Conservation (phyloP, 2,888 invertebrate species). For the Conus canariensis region DNA sequence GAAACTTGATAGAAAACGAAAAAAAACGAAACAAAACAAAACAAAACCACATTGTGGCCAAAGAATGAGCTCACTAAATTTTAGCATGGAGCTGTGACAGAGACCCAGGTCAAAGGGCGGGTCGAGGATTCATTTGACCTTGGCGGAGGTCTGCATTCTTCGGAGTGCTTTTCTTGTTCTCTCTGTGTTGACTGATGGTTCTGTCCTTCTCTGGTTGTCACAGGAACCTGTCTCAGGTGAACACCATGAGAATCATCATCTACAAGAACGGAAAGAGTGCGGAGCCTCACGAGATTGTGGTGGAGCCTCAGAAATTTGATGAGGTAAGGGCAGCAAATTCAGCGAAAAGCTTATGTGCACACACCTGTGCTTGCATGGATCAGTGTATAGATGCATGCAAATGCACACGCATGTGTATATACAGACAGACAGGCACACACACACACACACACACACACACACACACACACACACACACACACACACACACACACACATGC, state of each 20-base stretch:
- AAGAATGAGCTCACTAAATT: too few relatives aligned
- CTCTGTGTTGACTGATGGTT: too few relatives aligned
- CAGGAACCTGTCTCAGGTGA: constrained; percentile 71
- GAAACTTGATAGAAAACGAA: too few relatives aligned
- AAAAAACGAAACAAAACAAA: too few relatives aligned
- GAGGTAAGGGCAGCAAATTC: constrained; percentile 63
- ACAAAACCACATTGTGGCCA: too few relatives aligned
- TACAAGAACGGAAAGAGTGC: constrained; percentile 75
- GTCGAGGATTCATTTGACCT: too few relatives aligned
- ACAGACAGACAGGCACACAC: background rate
- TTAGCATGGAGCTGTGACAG: too few relatives aligned
- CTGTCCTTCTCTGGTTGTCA: background rate
- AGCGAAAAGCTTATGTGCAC: background rate
- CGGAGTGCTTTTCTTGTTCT: too few relatives aligned
- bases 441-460: background rate
- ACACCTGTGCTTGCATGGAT: background rate
- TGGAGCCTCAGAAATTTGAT: constrained; percentile 72
- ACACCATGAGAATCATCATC: constrained; percentile 73
- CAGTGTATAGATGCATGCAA: background rate
- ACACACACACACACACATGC: background rate
- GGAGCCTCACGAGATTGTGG: constrained; percentile 75
- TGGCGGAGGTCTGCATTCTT: too few relatives aligned
- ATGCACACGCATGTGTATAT: background rate
- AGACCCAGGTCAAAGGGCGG: too few relatives aligned
- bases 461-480: background rate